Evolutionary conservation across 2,888 invertebrate genomes (phyloP).

Genomic region (Danaus chrysippus): DNA sequence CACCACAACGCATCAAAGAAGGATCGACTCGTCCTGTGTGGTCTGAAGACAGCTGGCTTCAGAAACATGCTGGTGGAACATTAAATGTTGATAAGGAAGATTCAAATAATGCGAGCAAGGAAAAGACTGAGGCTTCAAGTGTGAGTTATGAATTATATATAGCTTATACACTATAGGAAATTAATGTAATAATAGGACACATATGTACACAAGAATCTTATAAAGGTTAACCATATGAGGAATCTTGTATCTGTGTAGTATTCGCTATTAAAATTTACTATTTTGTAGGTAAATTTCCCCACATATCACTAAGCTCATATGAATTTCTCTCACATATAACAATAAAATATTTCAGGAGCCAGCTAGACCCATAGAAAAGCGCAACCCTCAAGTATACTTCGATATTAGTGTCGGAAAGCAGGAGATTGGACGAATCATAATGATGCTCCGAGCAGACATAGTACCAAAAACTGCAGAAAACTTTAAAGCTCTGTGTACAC

Average conservation of each 20-base stretch:
- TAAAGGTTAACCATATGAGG: no score
- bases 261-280: no score
- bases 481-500: constrained; percentile 94
- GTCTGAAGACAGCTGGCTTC: constrained; percentile 99
- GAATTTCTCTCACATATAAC: no score
- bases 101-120: constrained; percentile 61
- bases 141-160: constrained; percentile 34
- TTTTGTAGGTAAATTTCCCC: no score
- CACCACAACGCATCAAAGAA: constrained; percentile 97
- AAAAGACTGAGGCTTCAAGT: constrained; percentile 46
- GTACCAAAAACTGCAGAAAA: constrained; percentile 97
- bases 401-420: constrained; percentile 95
- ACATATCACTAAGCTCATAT: no score
- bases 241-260: no score
- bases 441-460: constrained; percentile 94
- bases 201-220: no score
- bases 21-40: constrained; percentile 97
- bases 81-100: constrained; percentile 73
- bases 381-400: constrained; percentile 96
- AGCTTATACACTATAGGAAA: no score
- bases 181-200: no score
- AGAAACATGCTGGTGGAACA: constrained; percentile 97
- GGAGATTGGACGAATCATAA: constrained; percentile 92
- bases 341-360: constrained; percentile 47
- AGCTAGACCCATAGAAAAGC: constrained; percentile 59